These are phyloP conservation scores for Amazona vittata DNA, from an alignment of 2,113 vertebrate genomes.

Conservation along the genomic window DNA sequence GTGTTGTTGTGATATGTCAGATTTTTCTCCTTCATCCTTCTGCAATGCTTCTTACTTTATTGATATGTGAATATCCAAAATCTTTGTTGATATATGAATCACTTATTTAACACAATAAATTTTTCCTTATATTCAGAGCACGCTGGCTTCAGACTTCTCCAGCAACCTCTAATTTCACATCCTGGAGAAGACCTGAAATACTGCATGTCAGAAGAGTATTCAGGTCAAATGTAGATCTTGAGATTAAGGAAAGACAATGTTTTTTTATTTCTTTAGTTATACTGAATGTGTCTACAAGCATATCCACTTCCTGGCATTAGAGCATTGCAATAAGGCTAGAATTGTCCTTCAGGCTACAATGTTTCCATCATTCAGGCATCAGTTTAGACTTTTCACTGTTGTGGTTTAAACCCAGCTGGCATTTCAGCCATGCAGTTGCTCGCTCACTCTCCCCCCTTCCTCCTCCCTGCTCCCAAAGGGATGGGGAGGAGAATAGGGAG, in stretches of 20 bases:
- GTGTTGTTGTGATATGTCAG: not conserved
- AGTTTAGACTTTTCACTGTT: not conserved
- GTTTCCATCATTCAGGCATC: not conserved
- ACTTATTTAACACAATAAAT: constrained; percentile 19
- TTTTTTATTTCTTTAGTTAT: constrained; percentile 26
- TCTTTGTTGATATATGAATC: not conserved
- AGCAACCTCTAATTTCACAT: not conserved
- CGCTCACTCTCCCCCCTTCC: too few relatives aligned
- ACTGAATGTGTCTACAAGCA: not conserved
- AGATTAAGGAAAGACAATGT: not conserved
- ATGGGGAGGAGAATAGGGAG: too few relatives aligned
- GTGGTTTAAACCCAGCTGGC: too few relatives aligned
- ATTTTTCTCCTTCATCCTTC: not conserved
- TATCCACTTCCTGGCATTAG: not conserved
- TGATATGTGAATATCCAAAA: not conserved
- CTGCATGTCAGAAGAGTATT: not conserved
- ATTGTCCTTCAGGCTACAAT: not conserved
- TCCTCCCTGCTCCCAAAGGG: too few relatives aligned
- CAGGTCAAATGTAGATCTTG: constrained; percentile 11
- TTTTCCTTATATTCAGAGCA: not conserved
- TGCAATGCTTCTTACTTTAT: not conserved
- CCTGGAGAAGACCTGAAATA: constrained; percentile 11
- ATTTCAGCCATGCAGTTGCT: too few relatives aligned
- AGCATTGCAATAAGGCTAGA: not conserved
- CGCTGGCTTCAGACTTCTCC: constrained; percentile 22